Conservation (phyloP, 2,888 invertebrate genomes). For the Subacronicta megacephala region DNA sequence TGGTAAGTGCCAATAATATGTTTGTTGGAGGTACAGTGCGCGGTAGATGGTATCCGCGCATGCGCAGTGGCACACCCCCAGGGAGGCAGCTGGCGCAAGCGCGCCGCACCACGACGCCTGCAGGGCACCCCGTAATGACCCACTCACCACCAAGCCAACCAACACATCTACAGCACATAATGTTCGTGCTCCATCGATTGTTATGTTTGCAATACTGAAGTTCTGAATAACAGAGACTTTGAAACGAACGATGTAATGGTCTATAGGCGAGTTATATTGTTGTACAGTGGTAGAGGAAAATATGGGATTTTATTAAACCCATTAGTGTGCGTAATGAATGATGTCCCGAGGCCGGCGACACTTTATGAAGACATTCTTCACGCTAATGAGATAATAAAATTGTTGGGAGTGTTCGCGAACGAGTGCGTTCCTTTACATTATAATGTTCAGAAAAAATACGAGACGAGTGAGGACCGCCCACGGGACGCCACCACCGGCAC, state of each 20-base stretch:
- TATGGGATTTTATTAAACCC: constrained; percentile 80
- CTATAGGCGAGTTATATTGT: constrained; percentile 1
- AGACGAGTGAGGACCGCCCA: constrained; percentile 57
- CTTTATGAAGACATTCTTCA: constrained; percentile 85
- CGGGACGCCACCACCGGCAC: constrained; percentile 29
- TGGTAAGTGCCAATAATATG: constrained; percentile 61
- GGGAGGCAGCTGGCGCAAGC: constrained; percentile 58
- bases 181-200: constrained; percentile 56
- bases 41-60: constrained; percentile 69
- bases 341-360: constrained; percentile 83
- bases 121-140: constrained; percentile 72
- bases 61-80: constrained; percentile 76
- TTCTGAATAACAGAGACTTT: constrained; percentile 20
- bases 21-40: constrained; percentile 61
- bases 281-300: constrained; percentile 56
- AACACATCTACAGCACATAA: not conserved
- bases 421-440: constrained; percentile 52
- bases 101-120: constrained; percentile 56
- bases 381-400: constrained; percentile 84
- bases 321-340: constrained; percentile 82
- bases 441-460: constrained; percentile 58
- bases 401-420: constrained; percentile 71
- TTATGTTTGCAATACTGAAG: not conserved
- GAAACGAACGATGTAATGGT: constrained; percentile 56
- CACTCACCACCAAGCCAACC: constrained; percentile 39